Conservation (phyloP, 2,797 vertebrate genomes). For the Sarcophilus harrisii region DNA sequence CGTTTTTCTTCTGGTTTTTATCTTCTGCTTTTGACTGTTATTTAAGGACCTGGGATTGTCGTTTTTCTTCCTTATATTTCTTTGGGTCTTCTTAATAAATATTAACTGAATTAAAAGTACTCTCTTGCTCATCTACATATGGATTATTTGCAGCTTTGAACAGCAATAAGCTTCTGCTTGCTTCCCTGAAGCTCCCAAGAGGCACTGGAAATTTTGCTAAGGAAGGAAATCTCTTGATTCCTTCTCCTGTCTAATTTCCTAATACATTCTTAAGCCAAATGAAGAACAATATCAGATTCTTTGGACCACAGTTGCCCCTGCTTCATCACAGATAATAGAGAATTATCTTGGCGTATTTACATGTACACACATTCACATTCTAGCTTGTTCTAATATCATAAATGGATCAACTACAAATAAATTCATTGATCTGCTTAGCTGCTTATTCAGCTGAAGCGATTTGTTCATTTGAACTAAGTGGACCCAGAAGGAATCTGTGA, state of each 20-base stretch:
- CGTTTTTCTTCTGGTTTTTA: neutral
- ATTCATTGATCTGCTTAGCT: neutral
- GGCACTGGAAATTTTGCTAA: neutral
- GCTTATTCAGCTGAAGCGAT: neutral
- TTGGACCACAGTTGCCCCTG: neutral
- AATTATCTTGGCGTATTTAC: neutral
- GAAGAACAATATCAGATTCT: neutral
- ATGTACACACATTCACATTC: neutral
- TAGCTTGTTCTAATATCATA: neutral
- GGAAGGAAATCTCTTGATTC: neutral
- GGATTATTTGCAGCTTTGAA: neutral
- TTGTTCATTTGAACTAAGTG: neutral
- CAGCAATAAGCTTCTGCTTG: neutral
- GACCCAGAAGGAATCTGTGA: neutral
- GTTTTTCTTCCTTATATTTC: neutral
- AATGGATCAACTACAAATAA: neutral
- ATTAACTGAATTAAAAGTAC: neutral
- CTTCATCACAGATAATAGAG: neutral
- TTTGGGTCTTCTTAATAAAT: neutral
- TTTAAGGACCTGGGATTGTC: neutral
- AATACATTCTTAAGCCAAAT: conserved; percentile 8
- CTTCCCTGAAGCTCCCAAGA: neutral
- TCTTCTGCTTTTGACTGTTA: neutral
- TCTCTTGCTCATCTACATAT: neutral
- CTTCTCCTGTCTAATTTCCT: neutral